Evolutionary conservation across 2,888 invertebrate species (phyloP).

Genomic region (Magallana nippona): DNA sequence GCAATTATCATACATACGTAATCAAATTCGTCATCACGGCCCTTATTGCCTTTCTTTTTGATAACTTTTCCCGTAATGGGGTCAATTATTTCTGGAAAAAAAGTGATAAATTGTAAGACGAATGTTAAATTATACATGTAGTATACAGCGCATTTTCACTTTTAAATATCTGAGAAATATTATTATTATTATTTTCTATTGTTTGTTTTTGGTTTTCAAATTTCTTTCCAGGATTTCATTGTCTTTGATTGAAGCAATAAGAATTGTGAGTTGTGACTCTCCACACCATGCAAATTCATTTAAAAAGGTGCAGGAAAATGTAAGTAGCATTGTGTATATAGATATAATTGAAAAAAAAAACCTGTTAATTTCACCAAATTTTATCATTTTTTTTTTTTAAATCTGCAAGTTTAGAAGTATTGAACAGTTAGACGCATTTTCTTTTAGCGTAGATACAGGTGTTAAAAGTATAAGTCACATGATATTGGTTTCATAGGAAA

Average conservation of each 20-base stretch:
- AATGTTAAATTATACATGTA: no score
- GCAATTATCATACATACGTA: slow-evolving; percentile 67
- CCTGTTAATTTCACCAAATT: not conserved
- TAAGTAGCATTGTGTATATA: slow-evolving; percentile 21
- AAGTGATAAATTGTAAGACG: no score
- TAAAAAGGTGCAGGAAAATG: not conserved
- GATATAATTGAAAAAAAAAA: not conserved
- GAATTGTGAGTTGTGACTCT: not conserved
- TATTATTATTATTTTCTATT: no score
- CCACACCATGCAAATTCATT: not conserved
- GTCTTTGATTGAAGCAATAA: not conserved
- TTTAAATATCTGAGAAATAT: no score
- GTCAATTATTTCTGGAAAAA: slow-evolving; percentile 55
- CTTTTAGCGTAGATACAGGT: no score
- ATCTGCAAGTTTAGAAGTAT: not conserved
- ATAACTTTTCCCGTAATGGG: slow-evolving; percentile 70
- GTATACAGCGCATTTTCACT: no score
- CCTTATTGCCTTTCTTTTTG: slow-evolving; percentile 58
- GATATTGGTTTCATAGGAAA: not conserved
- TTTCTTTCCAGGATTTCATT: not conserved
- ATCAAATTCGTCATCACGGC: slow-evolving; percentile 66
- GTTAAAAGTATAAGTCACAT: not conserved
- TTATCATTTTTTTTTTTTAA: no score
- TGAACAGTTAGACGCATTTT: not conserved
- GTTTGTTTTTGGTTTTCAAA: no score